Percentiles rank a stretch among this genome's conserved stretches.
Conservation (phyloP, 1,140 invertebrate species). For the Achroia grisella region DNA sequence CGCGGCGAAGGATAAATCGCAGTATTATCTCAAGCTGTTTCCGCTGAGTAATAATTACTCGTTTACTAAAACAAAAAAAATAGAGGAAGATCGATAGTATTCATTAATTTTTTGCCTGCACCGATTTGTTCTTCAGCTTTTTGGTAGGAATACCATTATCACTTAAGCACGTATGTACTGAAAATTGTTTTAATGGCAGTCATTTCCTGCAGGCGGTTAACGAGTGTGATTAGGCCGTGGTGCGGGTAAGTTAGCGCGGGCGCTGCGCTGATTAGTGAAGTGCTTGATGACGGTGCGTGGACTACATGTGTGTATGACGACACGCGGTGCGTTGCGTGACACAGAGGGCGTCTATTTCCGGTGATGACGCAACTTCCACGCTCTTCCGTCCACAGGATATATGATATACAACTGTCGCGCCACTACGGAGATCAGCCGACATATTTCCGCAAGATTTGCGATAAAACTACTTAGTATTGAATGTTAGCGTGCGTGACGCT, state of each 20-base stretch:
- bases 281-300: constrained; percentile 17
- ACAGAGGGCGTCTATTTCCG: constrained; percentile 65
- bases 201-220: constrained; percentile 34
- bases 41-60: constrained; percentile 36
- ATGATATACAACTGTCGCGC: constrained; percentile 35
- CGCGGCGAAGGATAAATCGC: constrained; percentile 22
- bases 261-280: constrained; percentile 6
- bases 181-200: constrained; percentile 35
- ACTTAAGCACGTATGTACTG: constrained; percentile 25
- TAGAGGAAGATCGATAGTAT: constrained; percentile 27
- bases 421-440: constrained; percentile 39
- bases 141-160: constrained; percentile 22
- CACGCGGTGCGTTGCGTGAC: constrained; percentile 33
- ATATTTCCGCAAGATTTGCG: constrained; percentile 47
- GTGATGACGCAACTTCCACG: constrained; percentile 60
- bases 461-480: constrained; percentile 12
- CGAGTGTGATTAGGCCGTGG: constrained; percentile 3
- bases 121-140: constrained; percentile 19
- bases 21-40: constrained; percentile 37
- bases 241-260: constrained; percentile 1
- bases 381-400: constrained; percentile 54
- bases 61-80: constrained; percentile 13
- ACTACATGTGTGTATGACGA: constrained; percentile 28
- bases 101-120: constrained; percentile 36
- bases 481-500: neutral